Conservation (phyloP, 2,113 vertebrate genomes). For the Anhinga rufa region DNA sequence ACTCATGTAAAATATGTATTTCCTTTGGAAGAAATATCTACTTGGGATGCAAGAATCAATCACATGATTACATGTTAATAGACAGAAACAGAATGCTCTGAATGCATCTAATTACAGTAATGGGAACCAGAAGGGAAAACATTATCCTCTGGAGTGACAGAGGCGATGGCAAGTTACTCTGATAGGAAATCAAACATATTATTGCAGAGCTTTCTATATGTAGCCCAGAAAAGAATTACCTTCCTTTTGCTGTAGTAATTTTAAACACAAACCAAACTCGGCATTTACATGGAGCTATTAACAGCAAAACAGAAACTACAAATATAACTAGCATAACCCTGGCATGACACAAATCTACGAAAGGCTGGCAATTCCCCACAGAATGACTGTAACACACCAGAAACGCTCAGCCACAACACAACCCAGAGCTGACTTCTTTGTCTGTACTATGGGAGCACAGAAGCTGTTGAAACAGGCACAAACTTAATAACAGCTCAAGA, state of each 20-base stretch:
- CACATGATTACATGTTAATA: not conserved
- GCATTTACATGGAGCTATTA: not conserved
- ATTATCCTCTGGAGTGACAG: not conserved
- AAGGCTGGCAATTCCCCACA: not conserved
- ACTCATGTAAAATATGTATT: not conserved
- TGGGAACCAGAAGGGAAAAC: conserved; percentile 1
- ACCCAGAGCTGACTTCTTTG: not conserved
- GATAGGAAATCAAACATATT: not conserved
- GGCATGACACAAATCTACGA: not conserved
- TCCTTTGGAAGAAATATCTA: not conserved
- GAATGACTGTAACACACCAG: not conserved
- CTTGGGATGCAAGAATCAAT: not conserved
- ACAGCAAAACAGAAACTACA: not conserved
- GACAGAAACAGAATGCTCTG: not conserved
- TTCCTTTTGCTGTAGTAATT: not conserved
- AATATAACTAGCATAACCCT: not conserved
- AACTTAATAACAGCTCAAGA: not conserved
- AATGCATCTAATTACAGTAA: conserved; percentile 32
- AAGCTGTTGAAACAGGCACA: not conserved
- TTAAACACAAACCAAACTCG: not conserved
- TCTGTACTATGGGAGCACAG: not conserved
- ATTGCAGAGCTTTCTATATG: not conserved
- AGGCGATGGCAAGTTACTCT: not conserved
- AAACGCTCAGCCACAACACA: not conserved
- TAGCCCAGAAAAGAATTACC: not conserved